A percentile compares a stretch with the other conserved stretches of the same genome.
phyloP scores from a whole-genome alignment of 1,140 invertebrate species.

The Magallana gigas region DNA sequence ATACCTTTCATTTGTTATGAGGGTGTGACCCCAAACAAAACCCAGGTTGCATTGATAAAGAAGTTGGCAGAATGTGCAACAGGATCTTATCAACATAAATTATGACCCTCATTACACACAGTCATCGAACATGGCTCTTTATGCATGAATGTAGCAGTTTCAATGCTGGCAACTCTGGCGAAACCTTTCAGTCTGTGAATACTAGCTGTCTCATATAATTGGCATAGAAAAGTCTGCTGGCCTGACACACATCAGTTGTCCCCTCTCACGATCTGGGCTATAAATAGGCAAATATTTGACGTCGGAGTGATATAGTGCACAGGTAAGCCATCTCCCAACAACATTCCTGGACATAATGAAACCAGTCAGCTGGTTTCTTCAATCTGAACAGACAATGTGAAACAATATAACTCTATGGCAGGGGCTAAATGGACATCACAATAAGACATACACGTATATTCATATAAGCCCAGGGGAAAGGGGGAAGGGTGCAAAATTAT shows the following conservation, averaged over 20 bases:
- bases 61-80: background rate
- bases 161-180: background rate
- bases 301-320: background rate
- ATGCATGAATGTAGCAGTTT: background rate
- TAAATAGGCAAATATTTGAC: constrained; percentile 37
- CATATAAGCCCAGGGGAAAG: too few species aligned
- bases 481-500: too few species aligned
- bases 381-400: background rate
- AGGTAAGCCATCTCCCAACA: background rate
- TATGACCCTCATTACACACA: background rate
- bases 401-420: background rate
- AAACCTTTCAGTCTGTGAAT: background rate
- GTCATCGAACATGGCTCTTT: background rate
- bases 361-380: constrained; percentile 23
- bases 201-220: background rate
- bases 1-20: constrained; percentile 8
- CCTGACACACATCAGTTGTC: constrained; percentile 8
- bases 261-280: constrained; percentile 1
- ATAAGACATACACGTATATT: too few species aligned
- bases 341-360: constrained; percentile 6
- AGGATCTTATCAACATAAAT: constrained; percentile 23
- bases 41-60: constrained; percentile 20
- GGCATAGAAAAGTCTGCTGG: background rate
- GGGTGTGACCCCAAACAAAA: constrained; percentile 32
- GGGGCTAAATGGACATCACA: background rate